Evolutionary conservation across 2,888 invertebrate genomes (phyloP).

Genomic region (Uropetala carovei): DNA sequence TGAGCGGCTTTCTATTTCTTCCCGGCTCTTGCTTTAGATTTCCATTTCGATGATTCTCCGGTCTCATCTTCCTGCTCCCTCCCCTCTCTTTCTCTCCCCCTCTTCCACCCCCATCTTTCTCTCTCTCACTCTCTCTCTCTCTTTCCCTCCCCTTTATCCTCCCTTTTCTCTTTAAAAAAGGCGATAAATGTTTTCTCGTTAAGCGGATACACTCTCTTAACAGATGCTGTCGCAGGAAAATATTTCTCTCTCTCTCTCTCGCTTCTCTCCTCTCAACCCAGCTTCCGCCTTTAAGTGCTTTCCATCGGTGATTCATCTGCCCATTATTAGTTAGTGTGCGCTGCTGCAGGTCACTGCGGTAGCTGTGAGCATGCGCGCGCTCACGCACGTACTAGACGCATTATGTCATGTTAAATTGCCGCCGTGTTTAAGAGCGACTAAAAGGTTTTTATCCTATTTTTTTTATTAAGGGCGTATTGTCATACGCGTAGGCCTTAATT

Average conservation of each 20-base stretch:
- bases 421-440: too few relatives aligned
- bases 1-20: too few relatives aligned
- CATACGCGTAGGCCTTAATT: too few relatives aligned
- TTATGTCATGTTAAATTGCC: too few relatives aligned
- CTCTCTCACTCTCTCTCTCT: background rate
- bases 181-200: background rate
- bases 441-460: too few relatives aligned
- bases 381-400: too few relatives aligned
- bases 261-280: background rate
- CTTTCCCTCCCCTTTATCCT: background rate
- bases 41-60: too few relatives aligned
- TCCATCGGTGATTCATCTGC: background rate
- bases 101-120: background rate
- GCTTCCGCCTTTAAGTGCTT: conserved; percentile 13
- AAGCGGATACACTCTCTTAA: background rate
- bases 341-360: background rate
- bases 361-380: too few relatives aligned
- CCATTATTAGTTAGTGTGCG: conserved; percentile 2
- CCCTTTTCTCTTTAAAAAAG: background rate
- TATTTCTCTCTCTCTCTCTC: background rate
- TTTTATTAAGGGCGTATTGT: too few relatives aligned
- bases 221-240: conserved; percentile 5
- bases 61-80: too few relatives aligned
- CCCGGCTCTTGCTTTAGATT: too few relatives aligned
- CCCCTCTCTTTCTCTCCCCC: background rate